Base-by-base conservation (phyloP, 1,140 invertebrate genomes). In the Archivesica marissinica region DNA sequence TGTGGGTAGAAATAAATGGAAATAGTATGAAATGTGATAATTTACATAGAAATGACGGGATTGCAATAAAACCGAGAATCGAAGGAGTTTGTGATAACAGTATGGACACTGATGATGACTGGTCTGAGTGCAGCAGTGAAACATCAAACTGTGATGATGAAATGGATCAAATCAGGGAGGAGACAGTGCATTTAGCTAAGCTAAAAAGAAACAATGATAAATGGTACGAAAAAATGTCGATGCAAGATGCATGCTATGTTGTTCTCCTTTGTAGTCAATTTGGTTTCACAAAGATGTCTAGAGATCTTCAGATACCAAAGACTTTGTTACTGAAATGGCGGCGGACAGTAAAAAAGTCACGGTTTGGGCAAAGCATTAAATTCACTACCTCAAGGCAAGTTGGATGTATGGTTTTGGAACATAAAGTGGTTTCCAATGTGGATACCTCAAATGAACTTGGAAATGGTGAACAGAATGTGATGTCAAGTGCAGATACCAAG, bases 261-360 rank as follows among this genome's bases (percentile, higher is more conserved):
- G 0, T 44, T 23, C 15, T 52, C 11, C 33, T 81, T 33, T 81
- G 59, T 30, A 68, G 38, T 7, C 39, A 66, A 0, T 23, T 23
- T 52, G 78, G 78, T 39, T 52, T 70, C 41, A 35, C 66, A n/a
- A 70, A 81, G 38, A 56, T 66, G 25, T 81, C 78, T 23, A 81
- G 44, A 81, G 28, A 50, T 35, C 44, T 70, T 2, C 59, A 70
- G n/a, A 47, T 81, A 25, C 78, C 78, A 28, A 81, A 81, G 35
- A 81, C 61, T 6, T 41, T 35, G 25, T 70, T 81, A 28, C 33
- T 81, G 61, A 68, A 68, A 30, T 70, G 35, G 30, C 35, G 44
- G 15, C 35, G 78, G 2, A 2, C 15, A 56, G 17, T 76, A 39
- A 76, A n/a, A 28, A 76, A 76, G 38, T n/a, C 47, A 39, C 35